Base-by-base conservation (phyloP, 2,797 vertebrate species). In the Eulemur rubriventer region DNA sequence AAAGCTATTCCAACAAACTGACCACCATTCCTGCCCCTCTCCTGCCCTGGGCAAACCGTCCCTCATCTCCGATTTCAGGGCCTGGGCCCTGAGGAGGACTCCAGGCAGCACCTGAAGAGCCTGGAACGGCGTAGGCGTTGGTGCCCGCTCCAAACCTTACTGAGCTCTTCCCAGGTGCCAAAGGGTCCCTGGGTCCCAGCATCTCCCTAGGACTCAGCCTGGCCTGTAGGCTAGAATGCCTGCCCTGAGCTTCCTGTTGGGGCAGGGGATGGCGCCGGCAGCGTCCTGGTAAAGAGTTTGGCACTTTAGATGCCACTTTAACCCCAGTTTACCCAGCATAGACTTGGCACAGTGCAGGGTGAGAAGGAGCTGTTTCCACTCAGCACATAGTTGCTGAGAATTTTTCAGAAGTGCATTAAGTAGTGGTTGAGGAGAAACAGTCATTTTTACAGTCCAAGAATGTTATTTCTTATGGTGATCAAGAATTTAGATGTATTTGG, bases 401-500 rank as follows among this genome's bases (percentile, higher is more conserved):
- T 57, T 65, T 94, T 84, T 63, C 22, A 69, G 35, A 92, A 94
- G 83, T 73, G 7, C 28, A 41, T 48, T 78, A 67, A 67, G 22
- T 69, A 50, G 78, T 28, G 9, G 35, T 69, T 69, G 55, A 43
- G 85, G 57, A 41, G 8, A 84, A 67, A 43, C 10, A 17, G 38
- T 87, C 33, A 50, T 41, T 79, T 94, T 94, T 93, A 84, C 7
- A 73, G 61, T 41, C 35, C 13, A 33, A 38, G 78, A 52, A 30
- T 69, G 6, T 67, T 91, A 33, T 80, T 65, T 94, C 84, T 88
- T 59, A 35, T 24, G 28, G 28, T 83, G 33, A 55, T 30, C 11
- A 65, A 24, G 72, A 69, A n/a, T 67, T 55, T 78, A 85, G 61
- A 14, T 72, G 1, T 93, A 67, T 97, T 93, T 81, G 43, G 94